Evolutionary conservation across 2,113 vertebrate species (phyloP).

Genomic region (Chloebia gouldiae): DNA sequence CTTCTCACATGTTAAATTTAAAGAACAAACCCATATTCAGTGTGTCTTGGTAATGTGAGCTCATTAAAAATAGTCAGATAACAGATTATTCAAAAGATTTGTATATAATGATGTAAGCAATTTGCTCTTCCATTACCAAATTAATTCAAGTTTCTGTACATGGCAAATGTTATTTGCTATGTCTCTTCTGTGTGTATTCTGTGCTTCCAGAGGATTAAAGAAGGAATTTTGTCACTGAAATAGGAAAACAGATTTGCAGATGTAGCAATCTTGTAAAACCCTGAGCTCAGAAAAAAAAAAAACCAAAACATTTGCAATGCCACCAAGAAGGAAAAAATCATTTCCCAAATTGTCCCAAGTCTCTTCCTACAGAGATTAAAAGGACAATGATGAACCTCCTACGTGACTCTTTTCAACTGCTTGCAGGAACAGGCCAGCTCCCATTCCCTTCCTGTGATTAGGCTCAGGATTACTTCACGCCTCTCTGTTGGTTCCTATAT

Average conservation of each 20-base stretch:
- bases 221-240: neutral
- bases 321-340: neutral
- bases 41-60: neutral
- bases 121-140: neutral
- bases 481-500: neutral
- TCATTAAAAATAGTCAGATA: neutral
- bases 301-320: neutral
- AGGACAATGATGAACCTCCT: slow-evolving; percentile 14
- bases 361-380: slow-evolving; percentile 26
- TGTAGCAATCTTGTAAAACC: neutral
- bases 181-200: neutral
- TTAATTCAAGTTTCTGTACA: neutral
- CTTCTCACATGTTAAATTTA: neutral
- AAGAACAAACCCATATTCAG: neutral
- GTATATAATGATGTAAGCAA: neutral
- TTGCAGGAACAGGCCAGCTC: neutral
- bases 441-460: neutral
- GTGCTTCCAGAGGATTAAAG: neutral
- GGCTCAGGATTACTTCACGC: neutral
- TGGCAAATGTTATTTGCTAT: neutral
- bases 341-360: neutral
- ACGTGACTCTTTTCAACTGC: neutral
- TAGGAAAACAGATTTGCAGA: slow-evolving; percentile 10
- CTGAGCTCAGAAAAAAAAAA: neutral
- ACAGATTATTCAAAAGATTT: neutral